Conservation (phyloP, 2,113 vertebrate genomes). For the Anhinga rufa region DNA sequence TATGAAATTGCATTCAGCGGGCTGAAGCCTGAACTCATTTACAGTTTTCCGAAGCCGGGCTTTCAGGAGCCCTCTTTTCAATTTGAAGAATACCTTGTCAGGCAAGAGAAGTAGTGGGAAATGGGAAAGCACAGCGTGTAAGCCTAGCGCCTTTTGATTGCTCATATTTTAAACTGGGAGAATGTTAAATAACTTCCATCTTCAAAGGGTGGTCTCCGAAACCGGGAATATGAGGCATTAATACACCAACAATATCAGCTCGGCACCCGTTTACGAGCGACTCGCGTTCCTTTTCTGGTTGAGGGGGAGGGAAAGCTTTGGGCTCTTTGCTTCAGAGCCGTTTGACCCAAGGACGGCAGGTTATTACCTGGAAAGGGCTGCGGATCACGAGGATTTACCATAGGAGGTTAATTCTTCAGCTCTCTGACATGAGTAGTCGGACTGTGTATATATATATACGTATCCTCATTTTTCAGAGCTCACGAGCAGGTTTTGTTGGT, state of each 20-base stretch:
- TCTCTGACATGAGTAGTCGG: neutral
- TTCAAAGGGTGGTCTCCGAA: neutral
- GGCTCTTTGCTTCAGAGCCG: neutral
- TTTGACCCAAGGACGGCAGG: constrained; percentile 38
- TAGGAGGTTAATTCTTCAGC: constrained; percentile 31
- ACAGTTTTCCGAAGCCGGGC: constrained; percentile 17
- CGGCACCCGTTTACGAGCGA: neutral
- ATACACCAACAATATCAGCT: neutral
- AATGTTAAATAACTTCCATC: constrained; percentile 40
- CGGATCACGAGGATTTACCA: neutral
- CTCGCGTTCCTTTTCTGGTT: neutral
- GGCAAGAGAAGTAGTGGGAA: constrained; percentile 21
- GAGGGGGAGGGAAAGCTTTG: constrained; percentile 29
- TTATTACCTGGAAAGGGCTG: constrained; percentile 33
- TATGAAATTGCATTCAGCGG: constrained; percentile 27
- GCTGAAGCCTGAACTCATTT: constrained; percentile 55
- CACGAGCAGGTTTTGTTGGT: neutral
- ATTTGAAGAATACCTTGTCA: constrained; percentile 63
- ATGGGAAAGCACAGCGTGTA: constrained; percentile 1
- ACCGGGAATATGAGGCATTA: neutral
- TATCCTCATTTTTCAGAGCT: neutral
- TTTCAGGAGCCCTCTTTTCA: constrained; percentile 53
- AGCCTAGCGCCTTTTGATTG: neutral
- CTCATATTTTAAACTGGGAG: constrained; percentile 50
- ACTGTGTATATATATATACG: no score